Evolutionary conservation across 2,888 invertebrate genomes (phyloP).

Genomic region (Creontiades dilutus): DNA sequence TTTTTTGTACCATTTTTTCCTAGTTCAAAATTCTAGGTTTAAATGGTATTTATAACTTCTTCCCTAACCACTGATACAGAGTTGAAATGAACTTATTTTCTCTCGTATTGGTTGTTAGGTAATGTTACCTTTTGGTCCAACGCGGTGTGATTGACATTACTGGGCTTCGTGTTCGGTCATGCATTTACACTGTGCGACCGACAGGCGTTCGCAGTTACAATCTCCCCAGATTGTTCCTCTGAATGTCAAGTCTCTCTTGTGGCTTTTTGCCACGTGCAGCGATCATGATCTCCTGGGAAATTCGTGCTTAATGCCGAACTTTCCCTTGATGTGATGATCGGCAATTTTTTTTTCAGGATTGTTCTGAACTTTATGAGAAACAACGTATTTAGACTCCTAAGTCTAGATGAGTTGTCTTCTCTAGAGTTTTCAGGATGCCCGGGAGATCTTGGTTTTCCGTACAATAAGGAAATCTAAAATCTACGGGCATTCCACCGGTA

Average conservation of each 20-base stretch:
- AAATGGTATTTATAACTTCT: not conserved
- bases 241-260: not conserved
- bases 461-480: not conserved
- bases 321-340: not conserved
- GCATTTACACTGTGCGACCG: not conserved
- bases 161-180: not conserved
- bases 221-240: not conserved
- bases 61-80: not conserved
- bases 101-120: not conserved
- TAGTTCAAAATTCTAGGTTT: no score
- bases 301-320: not conserved
- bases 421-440: not conserved
- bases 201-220: not conserved
- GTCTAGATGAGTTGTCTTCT: not conserved
- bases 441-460: not conserved
- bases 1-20: no score
- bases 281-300: not conserved
- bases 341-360: not conserved
- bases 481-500: not conserved
- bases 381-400: not conserved
- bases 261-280: not conserved
- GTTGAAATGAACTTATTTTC: not conserved
- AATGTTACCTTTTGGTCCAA: not conserved
- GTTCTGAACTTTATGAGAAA: not conserved
- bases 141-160: not conserved